A percentile compares a stretch with the other conserved stretches of the same genome.
These are phyloP conservation scores for Balaeniceps rex DNA, from an alignment of 2,113 vertebrate genomes.

Conservation along the genomic window DNA sequence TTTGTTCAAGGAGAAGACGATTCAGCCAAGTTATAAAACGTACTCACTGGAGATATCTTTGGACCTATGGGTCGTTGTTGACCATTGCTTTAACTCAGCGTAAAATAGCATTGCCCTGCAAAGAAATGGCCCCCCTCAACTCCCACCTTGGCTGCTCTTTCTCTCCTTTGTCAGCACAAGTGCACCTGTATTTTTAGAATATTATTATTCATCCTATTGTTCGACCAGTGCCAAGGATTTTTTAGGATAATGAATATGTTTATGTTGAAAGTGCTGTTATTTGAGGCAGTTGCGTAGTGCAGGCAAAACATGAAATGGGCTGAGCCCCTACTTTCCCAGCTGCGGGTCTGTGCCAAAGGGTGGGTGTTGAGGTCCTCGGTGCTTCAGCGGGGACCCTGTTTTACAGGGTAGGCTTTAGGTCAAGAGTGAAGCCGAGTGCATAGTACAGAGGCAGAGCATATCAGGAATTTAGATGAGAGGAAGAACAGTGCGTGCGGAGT, in stretches of 20 bases:
- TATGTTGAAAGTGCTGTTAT: neutral
- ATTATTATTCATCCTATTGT: neutral
- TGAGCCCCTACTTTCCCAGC: neutral
- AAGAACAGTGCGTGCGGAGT: neutral
- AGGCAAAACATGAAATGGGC: neutral
- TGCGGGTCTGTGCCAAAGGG: neutral
- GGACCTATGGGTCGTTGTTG: neutral
- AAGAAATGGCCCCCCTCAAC: fast-evolving
- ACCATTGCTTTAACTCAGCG: neutral
- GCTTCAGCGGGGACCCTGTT: neutral
- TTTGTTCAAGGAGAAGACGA: neutral
- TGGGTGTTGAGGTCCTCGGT: neutral
- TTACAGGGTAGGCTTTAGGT: neutral
- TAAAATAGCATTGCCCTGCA: neutral
- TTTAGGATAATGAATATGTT: neutral
- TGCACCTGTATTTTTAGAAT: neutral
- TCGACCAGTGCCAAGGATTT: neutral
- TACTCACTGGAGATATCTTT: neutral
- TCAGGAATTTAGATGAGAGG: neutral
- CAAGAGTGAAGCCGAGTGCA: neutral
- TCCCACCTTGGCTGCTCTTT: neutral
- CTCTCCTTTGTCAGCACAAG: neutral
- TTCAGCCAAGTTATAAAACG: neutral
- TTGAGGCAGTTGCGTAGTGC: neutral
- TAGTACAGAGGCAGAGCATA: neutral